phyloP scores from a whole-genome alignment of 2,113 vertebrate species.

The Anser brachyrhynchus region DNA sequence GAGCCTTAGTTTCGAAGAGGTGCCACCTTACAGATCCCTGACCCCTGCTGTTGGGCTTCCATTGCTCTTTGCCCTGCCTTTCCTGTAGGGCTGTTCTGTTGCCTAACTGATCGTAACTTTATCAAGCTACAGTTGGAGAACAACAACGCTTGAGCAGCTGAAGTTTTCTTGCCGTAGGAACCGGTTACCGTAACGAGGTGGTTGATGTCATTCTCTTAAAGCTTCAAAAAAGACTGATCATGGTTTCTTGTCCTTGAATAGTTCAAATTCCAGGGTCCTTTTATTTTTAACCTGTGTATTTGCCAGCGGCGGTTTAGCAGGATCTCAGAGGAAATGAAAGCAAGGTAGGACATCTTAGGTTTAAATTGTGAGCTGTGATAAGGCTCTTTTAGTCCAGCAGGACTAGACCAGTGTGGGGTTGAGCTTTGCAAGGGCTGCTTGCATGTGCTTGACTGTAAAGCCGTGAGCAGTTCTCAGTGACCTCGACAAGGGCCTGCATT shows the following conservation, averaged over 20 bases:
- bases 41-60: background rate
- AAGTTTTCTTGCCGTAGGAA: background rate
- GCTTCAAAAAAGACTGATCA: background rate
- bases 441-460: accelerated
- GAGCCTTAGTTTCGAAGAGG: background rate
- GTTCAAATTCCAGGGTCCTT: background rate
- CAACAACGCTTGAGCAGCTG: background rate
- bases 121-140: background rate
- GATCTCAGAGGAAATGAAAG: background rate
- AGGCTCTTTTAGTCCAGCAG: background rate
- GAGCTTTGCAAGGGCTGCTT: background rate
- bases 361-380: background rate
- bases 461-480: accelerated
- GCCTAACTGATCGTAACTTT: background rate
- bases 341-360: background rate
- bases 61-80: background rate
- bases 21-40: background rate
- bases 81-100: background rate
- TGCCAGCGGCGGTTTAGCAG: background rate
- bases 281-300: background rate
- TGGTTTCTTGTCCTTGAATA: background rate
- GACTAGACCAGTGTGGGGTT: background rate
- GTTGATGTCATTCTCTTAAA: background rate
- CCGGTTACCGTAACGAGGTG: background rate
- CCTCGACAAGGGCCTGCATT: background rate